These are phyloP conservation scores for Oncorhynchus nerka DNA, from an alignment of 2,113 vertebrate species.

Conservation along the genomic window DNA sequence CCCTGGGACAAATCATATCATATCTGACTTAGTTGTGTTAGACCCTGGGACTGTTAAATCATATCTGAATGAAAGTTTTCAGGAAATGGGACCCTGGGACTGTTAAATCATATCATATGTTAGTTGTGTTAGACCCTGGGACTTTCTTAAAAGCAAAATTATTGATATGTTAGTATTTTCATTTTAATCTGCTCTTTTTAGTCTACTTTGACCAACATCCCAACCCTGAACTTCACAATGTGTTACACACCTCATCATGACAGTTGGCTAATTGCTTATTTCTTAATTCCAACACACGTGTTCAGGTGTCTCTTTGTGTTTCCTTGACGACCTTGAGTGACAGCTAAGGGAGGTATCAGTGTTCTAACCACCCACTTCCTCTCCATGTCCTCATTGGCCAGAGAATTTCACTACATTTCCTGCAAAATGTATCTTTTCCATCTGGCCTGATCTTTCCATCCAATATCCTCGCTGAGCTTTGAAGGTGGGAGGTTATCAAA, in stretches of 20 bases:
- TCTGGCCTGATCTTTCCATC: conserved; percentile 74
- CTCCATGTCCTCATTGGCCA: conserved; percentile 57
- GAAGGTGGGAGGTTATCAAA: conserved; percentile 77
- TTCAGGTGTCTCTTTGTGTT: conserved; percentile 15
- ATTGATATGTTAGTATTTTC: no score
- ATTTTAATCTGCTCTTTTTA: not conserved
- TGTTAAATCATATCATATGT: no score
- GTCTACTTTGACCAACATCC: conserved; percentile 39
- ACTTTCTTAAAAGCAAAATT: conserved; percentile 30
- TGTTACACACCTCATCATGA: conserved; percentile 52
- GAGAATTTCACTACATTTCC: conserved; percentile 49
- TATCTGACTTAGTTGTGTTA: no score
- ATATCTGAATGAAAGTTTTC: no score
- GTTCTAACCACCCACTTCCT: conserved; percentile 42
- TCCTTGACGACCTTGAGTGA: conserved; percentile 46
- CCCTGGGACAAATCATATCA: no score
- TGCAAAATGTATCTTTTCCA: conserved; percentile 55
- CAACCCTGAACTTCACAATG: conserved; percentile 33
- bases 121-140: no score
- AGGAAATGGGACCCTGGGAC: no score
- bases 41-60: no score
- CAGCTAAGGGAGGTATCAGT: conserved; percentile 50
- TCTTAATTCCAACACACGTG: conserved; percentile 57
- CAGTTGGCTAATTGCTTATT: conserved; percentile 64
- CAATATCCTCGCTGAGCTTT: conserved; percentile 68